These are phyloP conservation scores for Ditula angustiorana DNA, from an alignment of 2,888 invertebrate species.

Conservation along the genomic window DNA sequence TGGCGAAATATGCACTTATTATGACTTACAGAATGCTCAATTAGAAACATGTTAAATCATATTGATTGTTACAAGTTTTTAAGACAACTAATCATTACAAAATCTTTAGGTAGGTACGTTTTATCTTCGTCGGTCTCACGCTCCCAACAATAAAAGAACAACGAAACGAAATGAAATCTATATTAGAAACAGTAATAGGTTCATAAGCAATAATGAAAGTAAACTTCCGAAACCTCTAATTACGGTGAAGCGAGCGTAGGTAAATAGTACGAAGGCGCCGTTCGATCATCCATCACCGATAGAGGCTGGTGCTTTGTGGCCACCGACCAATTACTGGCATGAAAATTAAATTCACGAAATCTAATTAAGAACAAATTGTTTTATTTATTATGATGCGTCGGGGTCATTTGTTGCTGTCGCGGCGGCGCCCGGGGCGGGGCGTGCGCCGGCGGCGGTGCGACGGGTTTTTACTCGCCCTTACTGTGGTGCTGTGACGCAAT, in stretches of 20 bases:
- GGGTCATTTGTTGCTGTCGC: conserved; percentile 83
- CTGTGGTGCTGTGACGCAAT: conserved; percentile 12
- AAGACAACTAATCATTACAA: not conserved
- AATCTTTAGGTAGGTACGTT: not conserved
- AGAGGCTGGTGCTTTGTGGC: conserved; percentile 80
- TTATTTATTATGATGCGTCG: conserved; percentile 85
- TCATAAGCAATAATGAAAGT: conserved; percentile 79
- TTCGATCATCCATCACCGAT: conserved; percentile 84
- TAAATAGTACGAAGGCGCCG: conserved; percentile 79
- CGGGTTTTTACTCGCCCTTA: conserved; percentile 14
- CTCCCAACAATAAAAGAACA: conserved; percentile 55
- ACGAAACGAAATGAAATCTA: conserved; percentile 71
- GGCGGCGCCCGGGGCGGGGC: conserved; percentile 79
- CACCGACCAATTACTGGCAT: conserved; percentile 85
- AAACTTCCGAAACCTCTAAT: conserved; percentile 83
- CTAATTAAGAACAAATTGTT: conserved; percentile 86
- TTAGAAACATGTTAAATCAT: not conserved
- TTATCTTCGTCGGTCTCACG: conserved; percentile 42
- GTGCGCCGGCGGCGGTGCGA: conserved; percentile 46
- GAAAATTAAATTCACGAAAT: conserved; percentile 86
- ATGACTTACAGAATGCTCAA: not conserved
- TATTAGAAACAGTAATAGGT: conserved; percentile 79
- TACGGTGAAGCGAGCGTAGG: conserved; percentile 73
- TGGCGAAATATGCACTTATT: conserved; percentile 16
- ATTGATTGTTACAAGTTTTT: not conserved